phyloP scores from a whole-genome alignment of 1,140 invertebrate genomes.

The Panagrolaimus sp. region DNA sequence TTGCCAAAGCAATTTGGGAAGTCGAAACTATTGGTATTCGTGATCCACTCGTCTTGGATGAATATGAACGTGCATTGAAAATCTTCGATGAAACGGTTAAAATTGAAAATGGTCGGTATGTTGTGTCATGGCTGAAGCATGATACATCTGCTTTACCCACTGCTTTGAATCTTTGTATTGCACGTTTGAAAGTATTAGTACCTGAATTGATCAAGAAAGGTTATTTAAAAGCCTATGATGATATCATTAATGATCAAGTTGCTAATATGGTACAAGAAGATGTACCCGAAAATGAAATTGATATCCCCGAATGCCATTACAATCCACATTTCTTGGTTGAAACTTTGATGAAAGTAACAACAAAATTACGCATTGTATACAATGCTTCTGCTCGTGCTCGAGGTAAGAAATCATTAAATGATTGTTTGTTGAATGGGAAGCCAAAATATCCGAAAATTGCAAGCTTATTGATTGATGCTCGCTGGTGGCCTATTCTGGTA shows the following conservation, averaged over 20 bases:
- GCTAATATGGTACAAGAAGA: too few species aligned
- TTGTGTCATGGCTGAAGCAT: neutral
- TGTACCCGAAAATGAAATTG: neutral
- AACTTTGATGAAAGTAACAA: conserved; percentile 38
- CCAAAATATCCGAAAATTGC: conserved; percentile 30
- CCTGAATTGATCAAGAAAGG: neutral
- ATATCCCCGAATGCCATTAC: neutral
- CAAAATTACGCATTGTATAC: conserved; percentile 58
- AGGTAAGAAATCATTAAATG: too few species aligned
- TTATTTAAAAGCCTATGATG: neutral
- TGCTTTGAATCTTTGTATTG: neutral
- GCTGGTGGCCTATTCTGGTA: conserved; percentile 10
- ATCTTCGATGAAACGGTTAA: neutral
- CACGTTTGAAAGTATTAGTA: neutral
- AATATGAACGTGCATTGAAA: neutral
- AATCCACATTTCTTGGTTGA: neutral
- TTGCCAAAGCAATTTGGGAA: neutral
- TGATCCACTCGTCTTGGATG: neutral
- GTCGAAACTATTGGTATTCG: neutral
- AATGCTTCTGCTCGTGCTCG: conserved; percentile 58
- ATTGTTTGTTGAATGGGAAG: conserved; percentile 37
- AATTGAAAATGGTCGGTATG: too few species aligned
- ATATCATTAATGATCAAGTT: neutral
- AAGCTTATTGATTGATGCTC: conserved; percentile 28
- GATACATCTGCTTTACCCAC: neutral